phyloP scores from a whole-genome alignment of 2,113 vertebrate species.

The Malurus elegans region DNA sequence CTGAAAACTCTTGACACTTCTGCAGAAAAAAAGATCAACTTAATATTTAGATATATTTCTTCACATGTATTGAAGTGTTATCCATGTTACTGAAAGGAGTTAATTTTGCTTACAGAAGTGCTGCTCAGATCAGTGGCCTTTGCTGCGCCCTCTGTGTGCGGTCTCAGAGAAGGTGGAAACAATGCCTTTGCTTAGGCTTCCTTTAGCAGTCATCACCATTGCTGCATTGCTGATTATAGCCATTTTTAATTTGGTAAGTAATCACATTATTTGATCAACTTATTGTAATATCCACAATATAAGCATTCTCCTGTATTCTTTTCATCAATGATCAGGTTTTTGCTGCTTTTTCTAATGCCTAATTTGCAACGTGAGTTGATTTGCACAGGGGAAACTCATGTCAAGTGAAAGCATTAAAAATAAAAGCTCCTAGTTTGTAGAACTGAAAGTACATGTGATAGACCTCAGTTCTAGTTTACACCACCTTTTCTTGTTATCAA shows the following conservation, averaged over 20 bases:
- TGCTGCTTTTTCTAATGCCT: not conserved
- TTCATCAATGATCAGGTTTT: not conserved
- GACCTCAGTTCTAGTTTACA: not conserved
- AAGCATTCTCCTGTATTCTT: not conserved
- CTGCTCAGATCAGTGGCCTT: conserved; percentile 76
- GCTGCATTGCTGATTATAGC: conserved; percentile 82
- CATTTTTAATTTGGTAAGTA: conserved; percentile 86
- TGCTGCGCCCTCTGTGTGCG: conserved; percentile 71
- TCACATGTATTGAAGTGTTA: not conserved
- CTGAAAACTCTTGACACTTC: not conserved
- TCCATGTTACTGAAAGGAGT: not conserved
- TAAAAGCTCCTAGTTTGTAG: not conserved
- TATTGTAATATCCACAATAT: not conserved
- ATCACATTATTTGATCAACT: not conserved
- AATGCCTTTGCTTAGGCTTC: conserved; percentile 82
- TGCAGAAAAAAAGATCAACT: not conserved
- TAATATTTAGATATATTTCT: not conserved
- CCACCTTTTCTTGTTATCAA: not conserved
- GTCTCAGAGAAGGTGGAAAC: conserved; percentile 84
- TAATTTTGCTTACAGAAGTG: conserved; percentile 69
- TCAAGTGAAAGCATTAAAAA: not conserved
- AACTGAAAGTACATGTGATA: not conserved
- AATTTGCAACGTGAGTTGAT: not conserved
- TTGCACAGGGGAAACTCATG: not conserved
- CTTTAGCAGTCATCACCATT: conserved; percentile 80